Base-by-base conservation (phyloP, 2,797 vertebrate genomes). In the Pseudochromis fuscus region DNA sequence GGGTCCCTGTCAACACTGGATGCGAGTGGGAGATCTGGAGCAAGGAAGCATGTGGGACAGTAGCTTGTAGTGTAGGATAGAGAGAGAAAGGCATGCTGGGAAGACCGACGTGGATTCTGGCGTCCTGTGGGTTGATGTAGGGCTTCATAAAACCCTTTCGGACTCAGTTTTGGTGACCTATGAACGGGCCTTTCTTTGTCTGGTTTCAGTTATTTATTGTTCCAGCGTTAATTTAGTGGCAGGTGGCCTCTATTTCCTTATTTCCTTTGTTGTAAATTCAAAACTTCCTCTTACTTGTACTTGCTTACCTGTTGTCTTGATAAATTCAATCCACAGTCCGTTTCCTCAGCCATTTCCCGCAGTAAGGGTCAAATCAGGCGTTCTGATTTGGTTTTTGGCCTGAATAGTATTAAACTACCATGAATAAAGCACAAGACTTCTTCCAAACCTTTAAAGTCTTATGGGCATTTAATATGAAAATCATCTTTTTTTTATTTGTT, bases 1-100 rank as follows among this genome's bases (percentile, higher is more conserved):
- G 66, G 73, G 35, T 69, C 65, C 35, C 51, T 68, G 72, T 82
- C 66, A 81, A 64, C 77, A 55, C 63, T 58, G 76, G 61, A 64
- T 61, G 38, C 11, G 40, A 71, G 66, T 62, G 62, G 68, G 65
- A 65, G 67, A 77, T 71, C 57, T 61, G 49, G 52, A 67, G 55
- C 11, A 52, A 31, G 58, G 48, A 75, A 72, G 57, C 44, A 44
- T 51, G 52, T 40, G 57, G 81, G 60, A 70, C 15, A 58, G 55
- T 27, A 45, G 60, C 23, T 66, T 35, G 19, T 59, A 16, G 5
- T 24, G 31, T 44, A 44, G 10, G n/a, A 11, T 9, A 44, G n/a
- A 44, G n/a, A 49, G 15, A 56, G 28, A 18, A 27, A 31, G 21
- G 8, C 13, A 12, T 4, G n/a, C 19, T 33, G 16, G 30, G 31